Evolutionary conservation across 2,113 vertebrate genomes (phyloP), one percentile per base, ranked within the genome.

Genomic region (Hydrochoerus hydrochaeris): DNA sequence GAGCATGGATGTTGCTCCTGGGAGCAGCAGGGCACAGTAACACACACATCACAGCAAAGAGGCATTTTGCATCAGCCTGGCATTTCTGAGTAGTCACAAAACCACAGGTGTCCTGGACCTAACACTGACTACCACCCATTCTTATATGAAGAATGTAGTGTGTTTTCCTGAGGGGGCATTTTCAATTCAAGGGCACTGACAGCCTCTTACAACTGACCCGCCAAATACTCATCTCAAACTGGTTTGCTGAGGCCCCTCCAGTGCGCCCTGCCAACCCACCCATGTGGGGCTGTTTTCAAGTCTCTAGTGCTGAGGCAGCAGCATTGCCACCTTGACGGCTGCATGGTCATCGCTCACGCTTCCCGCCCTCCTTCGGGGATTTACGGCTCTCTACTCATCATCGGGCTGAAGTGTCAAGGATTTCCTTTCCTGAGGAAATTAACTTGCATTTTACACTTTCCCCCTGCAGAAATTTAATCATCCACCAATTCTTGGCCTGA

Each of bases 401-500:
- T 46, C 63, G 0, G 63, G 52, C 54, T 83, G 91, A 94, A 89
- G 89, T 88, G 87, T 96, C 95, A 95, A 97, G 96, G 94, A 75
- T 95, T 81, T 95, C 77, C 83, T 95, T 54, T 75, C 90, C 85
- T 69, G 65, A 95, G 95, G 90, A 96, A 96, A 95, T 80, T 44
- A 88, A 88, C 95, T 90, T 91, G 81, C 63, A 44, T 67, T 88
- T 95, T 73, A 63, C 19, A 71, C 95, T 97, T 87, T 75, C 78
- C 71, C 84, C 32, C 81, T 85, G 65, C 9, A 91, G 88, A 85
- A 92, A 96, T 85, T 75, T 94, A 85, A 95, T 75, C 90, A 84
- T 57, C 86, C 32, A 1, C 85, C 91, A 77, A 5, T 41, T 71
- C 81, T 89, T 58, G 60, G 67, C 41, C 5, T 92, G 92, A 75